Conservation (phyloP, 1,140 invertebrate genomes). For the Leptinotarsa lineolata region DNA sequence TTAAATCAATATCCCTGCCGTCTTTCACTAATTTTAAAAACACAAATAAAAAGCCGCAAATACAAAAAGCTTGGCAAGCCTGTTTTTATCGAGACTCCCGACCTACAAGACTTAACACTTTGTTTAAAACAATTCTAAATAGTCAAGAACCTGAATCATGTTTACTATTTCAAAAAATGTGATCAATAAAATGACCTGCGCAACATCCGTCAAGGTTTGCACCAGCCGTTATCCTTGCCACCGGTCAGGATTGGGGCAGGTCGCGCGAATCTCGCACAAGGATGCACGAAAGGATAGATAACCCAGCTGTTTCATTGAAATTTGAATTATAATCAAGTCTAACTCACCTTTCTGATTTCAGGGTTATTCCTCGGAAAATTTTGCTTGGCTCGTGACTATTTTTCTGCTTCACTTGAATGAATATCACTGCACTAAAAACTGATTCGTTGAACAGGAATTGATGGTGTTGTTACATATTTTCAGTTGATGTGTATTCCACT, state of each 20-base stretch:
- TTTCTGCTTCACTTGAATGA: neutral
- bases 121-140: too few relatives aligned
- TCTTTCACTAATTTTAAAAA: too few relatives aligned
- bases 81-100: too few relatives aligned
- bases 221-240: neutral
- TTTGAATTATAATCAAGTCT: neutral
- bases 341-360: neutral
- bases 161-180: neutral
- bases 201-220: conserved; percentile 2
- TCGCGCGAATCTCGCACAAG: neutral
- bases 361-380: neutral
- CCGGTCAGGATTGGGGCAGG: neutral
- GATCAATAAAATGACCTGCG: conserved; percentile 5
- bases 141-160: too few relatives aligned
- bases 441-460: neutral
- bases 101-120: too few relatives aligned
- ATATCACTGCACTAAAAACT: neutral
- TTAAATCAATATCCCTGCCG: too few relatives aligned
- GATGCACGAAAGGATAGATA: neutral
- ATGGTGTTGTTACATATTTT: neutral
- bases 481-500: neutral
- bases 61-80: too few relatives aligned
- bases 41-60: too few relatives aligned
- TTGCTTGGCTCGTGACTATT: neutral
- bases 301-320: neutral